Evolutionary conservation across 2,888 invertebrate genomes (phyloP).

Genomic region (Yponomeuta cagnagella): DNA sequence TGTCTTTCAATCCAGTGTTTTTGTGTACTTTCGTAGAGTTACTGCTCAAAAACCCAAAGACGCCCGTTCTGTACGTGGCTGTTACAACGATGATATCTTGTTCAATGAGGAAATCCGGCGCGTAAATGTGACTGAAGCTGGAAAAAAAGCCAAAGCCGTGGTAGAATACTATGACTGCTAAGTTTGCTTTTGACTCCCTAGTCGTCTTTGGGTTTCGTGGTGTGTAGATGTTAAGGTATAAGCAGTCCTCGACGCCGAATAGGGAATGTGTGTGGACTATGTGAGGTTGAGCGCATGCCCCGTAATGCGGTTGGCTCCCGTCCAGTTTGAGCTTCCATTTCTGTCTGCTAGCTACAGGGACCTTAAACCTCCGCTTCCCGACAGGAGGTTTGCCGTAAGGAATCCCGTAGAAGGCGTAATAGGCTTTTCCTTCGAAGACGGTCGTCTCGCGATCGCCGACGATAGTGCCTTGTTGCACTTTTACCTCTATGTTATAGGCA

Average conservation of each 20-base stretch:
- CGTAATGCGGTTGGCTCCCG: conserved; percentile 64
- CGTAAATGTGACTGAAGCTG: conserved; percentile 62
- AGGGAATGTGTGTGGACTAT: conserved; percentile 49
- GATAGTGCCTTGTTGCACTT: conserved; percentile 46
- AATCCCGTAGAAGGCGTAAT: conserved; percentile 58
- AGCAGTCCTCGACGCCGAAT: conserved; percentile 77
- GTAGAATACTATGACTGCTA: conserved; percentile 58
- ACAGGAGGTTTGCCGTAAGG: conserved; percentile 58
- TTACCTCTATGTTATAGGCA: conserved; percentile 36
- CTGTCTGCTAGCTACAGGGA: conserved; percentile 40
- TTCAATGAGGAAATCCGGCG: conserved; percentile 61
- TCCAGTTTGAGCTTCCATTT: conserved; percentile 74
- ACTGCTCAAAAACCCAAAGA: conserved; percentile 58
- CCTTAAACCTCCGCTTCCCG: conserved; percentile 52
- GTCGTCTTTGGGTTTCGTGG: conserved; percentile 50
- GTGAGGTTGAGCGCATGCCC: conserved; percentile 78
- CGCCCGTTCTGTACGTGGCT: conserved; percentile 56
- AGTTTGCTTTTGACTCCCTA: conserved; percentile 27
- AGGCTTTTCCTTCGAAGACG: conserved; percentile 40
- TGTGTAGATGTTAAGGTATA: conserved; percentile 81
- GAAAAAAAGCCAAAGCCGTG: conserved; percentile 64
- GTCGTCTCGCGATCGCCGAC: conserved; percentile 42
- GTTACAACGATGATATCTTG: conserved; percentile 54
- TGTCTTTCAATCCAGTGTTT: conserved; percentile 69
- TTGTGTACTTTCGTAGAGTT: conserved; percentile 45